Base-by-base conservation (phyloP, 1,140 invertebrate species). In the Venturia canescens region DNA sequence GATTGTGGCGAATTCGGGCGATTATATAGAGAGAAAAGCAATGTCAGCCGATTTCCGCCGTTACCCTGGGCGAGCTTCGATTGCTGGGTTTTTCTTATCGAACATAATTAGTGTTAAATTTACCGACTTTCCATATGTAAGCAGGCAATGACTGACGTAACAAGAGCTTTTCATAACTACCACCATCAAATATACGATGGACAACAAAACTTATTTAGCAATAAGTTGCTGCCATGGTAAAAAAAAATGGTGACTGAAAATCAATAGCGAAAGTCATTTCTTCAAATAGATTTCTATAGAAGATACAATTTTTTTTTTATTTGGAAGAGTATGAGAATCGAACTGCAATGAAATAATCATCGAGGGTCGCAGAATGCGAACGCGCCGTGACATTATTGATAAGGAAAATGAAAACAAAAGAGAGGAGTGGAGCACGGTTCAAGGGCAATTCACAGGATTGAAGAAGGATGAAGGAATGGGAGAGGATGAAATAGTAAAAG, bases 401-500 rank as follows among this genome's bases (percentile, higher is more conserved):
- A 31, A 21, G 75, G 66, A 63, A 53, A 71, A 70, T 29, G 13
- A 60, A 78, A 34, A 38, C 26, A 38, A 34, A 3, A 3, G 27
- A 53, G 15, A 77, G 15, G 15, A 21, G 53, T 60, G 27, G 53
- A 60, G 27, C 3, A 60, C 5, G 27, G 16, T 31, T 50, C 16
- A 7, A 75, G 48, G 23, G 38, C n/a, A 78, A 67, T 27, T 67
- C 21, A 38, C 60, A 67, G 18, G 31, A n/a, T n/a, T n/a, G n/a
- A 63, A 63, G 78, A 79, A 38, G 78, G 72, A 71, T 72, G 44
- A 72, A 76, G 74, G 71, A 66, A 71, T 76, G 63, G 60, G 34
- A 60, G 53, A 80, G 50, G 18, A 63, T 66, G 72, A 63, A 38
- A 77, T 67, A 50, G 72, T 76, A 79, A 83, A 34, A 85, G 82